Conservation (phyloP, 1,140 invertebrate genomes). For the Penaeus indicus region DNA sequence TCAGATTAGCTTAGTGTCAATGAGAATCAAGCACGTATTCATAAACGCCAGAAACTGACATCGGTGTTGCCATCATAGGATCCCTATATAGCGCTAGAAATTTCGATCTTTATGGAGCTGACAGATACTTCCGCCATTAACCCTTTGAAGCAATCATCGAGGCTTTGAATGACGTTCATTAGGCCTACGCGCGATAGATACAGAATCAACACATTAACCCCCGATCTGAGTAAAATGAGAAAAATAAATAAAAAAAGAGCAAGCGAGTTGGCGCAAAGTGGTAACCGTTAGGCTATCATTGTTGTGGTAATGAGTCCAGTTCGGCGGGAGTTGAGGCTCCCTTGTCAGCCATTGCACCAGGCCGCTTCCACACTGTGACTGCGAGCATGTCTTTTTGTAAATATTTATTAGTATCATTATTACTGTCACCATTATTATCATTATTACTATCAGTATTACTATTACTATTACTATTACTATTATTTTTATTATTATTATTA, state of each 20-base stretch:
- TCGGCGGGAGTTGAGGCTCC: neutral
- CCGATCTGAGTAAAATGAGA: no score
- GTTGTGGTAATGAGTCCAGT: constrained; percentile 53
- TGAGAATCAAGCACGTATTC: constrained; percentile 60
- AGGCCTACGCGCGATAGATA: no score
- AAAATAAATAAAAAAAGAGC: no score
- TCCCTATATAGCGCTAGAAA: neutral
- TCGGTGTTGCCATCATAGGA: constrained; percentile 34
- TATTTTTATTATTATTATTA: no score
- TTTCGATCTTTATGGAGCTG: neutral
- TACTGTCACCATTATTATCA: no score
- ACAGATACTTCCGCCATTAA: neutral
- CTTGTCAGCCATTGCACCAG: constrained; percentile 25
- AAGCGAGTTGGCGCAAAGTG: neutral
- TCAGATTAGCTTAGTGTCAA: constrained; percentile 63
- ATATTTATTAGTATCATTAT: no score
- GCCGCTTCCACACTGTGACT: neutral
- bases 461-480: no score
- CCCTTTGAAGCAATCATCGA: no score
- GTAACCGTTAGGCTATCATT: constrained; percentile 14
- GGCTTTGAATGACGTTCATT: no score
- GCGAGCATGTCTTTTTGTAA: no score
- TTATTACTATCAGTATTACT: no score
- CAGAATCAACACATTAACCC: no score
- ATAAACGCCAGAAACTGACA: constrained; percentile 42